Percentiles rank a stretch among this genome's conserved stretches.
Evolutionary conservation across 1,140 invertebrate genomes (phyloP).

Genomic region (Drosophila takahashii): DNA sequence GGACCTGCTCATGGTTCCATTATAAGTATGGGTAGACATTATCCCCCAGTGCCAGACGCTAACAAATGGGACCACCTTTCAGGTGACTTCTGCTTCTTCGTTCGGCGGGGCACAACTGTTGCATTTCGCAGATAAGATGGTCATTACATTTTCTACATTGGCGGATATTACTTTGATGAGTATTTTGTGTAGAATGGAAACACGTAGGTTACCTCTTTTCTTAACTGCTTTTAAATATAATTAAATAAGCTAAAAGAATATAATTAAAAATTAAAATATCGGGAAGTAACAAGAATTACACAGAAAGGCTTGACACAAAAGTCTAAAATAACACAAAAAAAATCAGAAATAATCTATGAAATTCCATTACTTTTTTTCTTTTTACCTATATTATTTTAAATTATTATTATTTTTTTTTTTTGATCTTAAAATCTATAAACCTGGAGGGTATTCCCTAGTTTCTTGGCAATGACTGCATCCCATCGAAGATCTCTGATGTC

Average conservation of each 20-base stretch:
- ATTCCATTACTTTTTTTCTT: too few species aligned
- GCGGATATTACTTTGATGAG: not conserved
- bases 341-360: too few species aligned
- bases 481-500: constrained; percentile 3
- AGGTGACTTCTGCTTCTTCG: constrained; percentile 13
- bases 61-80: constrained; percentile 72
- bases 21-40: not conserved
- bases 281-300: too few species aligned
- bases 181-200: not conserved
- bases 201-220: not conserved
- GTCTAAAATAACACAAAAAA: too few species aligned
- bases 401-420: too few species aligned
- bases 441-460: constrained; percentile 15
- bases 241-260: too few species aligned
- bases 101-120: constrained; percentile 25
- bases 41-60: constrained; percentile 19
- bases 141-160: not conserved
- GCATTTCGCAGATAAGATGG: constrained; percentile 67
- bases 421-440: not conserved
- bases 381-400: too few species aligned
- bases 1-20: constrained; percentile 10
- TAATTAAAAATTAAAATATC: too few species aligned
- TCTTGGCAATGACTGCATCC: too few species aligned
- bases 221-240: too few species aligned
- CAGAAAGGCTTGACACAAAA: too few species aligned